Base-by-base conservation (phyloP, 2,797 vertebrate species). In the Coregonus ussuriensis region DNA sequence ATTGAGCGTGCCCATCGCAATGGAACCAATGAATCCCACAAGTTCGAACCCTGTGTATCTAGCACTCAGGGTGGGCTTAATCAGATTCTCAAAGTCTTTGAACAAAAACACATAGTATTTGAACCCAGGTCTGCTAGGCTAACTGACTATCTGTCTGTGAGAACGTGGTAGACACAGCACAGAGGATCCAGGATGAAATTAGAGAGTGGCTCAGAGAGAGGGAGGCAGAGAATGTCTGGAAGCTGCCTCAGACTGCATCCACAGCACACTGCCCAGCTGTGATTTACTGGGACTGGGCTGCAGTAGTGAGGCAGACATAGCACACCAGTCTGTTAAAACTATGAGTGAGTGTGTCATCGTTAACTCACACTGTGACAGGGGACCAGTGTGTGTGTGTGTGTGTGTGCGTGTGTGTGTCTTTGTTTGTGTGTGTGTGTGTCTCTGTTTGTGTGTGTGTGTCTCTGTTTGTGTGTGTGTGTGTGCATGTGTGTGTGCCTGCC, bases 121-220 rank as follows among this genome's bases (percentile, higher is more conserved):
- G 3, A 54, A 54, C 15, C 14, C 53, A 67, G 65, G 29, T 15
- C 72, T 70, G 74, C 79, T 7, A 7, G 68, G 13, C 37, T 84
- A 87, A 90, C 92, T 92, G 92, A 93, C 91, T 47, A 89, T 88
- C 85, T 87, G 91, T 92, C 90, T 92, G 91, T 89, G 92, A 90
- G 90, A 91, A 89, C 92, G 91, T 59, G 91, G 91, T 92, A 82
- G 87, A 89, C 90, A 91, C 89, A 89, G 91, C 15, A 1, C 18
- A 18, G 88, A 89, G 91, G 87, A 87, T 89, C 90, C 92, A 88
- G 89, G 86, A 89, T 89, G 89, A 92, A 93, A 93, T 93, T 92
- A 92, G 85, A 92, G 92, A 91, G 92, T 91, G 89, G 90, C 87
- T 88, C 89, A 90, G 88, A 91, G 88, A 89, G 89, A 89, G 84